phyloP scores from a whole-genome alignment of 1,140 invertebrate species.

The Dryas iulia region DNA sequence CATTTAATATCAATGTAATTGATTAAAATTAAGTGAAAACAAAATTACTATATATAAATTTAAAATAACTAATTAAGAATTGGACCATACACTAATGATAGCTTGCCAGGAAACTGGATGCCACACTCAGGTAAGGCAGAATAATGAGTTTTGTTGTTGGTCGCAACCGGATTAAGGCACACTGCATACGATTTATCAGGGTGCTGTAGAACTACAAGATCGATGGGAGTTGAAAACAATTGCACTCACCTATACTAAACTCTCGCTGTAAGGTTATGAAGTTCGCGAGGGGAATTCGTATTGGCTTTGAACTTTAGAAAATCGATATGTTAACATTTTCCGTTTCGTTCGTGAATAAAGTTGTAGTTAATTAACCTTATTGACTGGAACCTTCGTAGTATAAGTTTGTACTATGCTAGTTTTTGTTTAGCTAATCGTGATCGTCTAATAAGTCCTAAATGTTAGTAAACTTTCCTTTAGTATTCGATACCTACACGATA shows the following conservation, averaged over 20 bases:
- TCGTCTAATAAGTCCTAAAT: too few species aligned
- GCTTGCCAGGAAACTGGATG: slow-evolving; percentile 51
- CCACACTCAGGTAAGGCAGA: slow-evolving; percentile 49
- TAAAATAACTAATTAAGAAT: slow-evolving; percentile 19
- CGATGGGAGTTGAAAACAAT: slow-evolving; percentile 22
- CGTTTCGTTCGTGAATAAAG: neutral
- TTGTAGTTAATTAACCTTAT: neutral
- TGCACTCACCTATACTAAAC: slow-evolving; percentile 14
- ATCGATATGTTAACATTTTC: slow-evolving; percentile 4
- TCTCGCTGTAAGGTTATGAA: slow-evolving; percentile 13
- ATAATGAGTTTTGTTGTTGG: slow-evolving; percentile 75
- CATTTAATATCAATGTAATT: too few species aligned
- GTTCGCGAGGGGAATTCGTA: slow-evolving; percentile 8
- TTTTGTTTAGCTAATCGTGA: neutral
- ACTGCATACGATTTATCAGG: slow-evolving; percentile 36
- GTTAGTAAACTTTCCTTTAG: too few species aligned
- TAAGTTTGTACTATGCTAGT: neutral
- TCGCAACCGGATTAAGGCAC: slow-evolving; percentile 60
- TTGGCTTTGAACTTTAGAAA: slow-evolving; percentile 12
- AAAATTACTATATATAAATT: neutral
- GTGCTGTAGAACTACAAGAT: slow-evolving; percentile 25
- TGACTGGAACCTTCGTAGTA: neutral
- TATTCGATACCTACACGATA: too few species aligned
- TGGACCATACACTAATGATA: slow-evolving; percentile 33
- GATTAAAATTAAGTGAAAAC: too few species aligned